A percentile compares a stretch with the other conserved stretches of the same genome.
Conservation (phyloP, 2,113 vertebrate species). For the Nothoprocta perdicaria region DNA sequence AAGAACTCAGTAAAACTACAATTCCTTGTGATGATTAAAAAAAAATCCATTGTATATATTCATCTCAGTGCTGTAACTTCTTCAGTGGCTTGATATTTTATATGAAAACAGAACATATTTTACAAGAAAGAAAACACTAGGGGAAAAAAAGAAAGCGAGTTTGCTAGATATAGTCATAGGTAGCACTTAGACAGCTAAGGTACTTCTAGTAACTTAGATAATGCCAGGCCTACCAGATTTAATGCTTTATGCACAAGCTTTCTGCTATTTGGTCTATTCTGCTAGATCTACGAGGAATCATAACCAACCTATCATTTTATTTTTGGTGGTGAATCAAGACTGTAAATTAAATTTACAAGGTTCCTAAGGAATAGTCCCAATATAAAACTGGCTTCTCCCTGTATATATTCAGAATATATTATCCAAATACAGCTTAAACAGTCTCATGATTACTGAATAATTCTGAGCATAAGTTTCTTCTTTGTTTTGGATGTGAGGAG, state of each 20-base stretch:
- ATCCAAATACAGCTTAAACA: not conserved
- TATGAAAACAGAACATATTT: not conserved
- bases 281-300: not conserved
- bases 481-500: not conserved
- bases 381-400: not conserved
- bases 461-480: not conserved
- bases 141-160: not conserved
- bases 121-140: not conserved
- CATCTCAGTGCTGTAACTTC: not conserved
- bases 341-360: not conserved
- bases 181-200: not conserved
- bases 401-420: not conserved
- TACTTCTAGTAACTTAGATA: not conserved
- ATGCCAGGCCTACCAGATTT: not conserved
- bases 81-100: not conserved
- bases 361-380: not conserved
- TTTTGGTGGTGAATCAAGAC: not conserved
- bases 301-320: not conserved
- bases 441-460: not conserved
- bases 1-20: not conserved
- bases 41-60: not conserved
- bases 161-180: not conserved
- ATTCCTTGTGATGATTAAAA: not conserved
- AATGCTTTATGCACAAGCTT: not conserved
- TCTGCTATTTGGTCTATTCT: not conserved